Evolutionary conservation across 2,113 vertebrate species (phyloP).

Genomic region (Burhinus bistriatus): DNA sequence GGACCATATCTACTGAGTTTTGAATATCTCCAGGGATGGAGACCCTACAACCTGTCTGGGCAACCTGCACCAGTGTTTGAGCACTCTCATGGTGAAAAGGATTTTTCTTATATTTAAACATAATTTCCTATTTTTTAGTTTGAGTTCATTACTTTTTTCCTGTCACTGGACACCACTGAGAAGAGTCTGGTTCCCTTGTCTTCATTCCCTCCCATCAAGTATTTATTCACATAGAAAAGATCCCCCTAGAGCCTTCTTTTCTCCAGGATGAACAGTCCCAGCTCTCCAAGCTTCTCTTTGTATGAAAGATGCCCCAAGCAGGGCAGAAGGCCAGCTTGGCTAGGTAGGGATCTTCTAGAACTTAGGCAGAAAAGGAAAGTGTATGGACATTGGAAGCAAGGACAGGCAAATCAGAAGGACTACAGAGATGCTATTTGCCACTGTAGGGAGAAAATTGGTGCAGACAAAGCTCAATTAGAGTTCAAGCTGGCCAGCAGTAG

Average conservation of each 20-base stretch:
- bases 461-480: too few species aligned
- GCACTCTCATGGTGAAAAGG: not conserved
- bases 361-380: not conserved
- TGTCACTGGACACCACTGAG: not conserved
- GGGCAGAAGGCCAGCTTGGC: not conserved
- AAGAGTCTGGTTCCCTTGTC: not conserved
- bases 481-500: too few species aligned
- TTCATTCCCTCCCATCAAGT: not conserved
- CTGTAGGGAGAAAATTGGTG: too few species aligned
- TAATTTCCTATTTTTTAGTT: not conserved
- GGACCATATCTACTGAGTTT: not conserved
- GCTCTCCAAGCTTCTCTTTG: not conserved
- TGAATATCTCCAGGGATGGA: not conserved
- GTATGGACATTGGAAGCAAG: too few species aligned
- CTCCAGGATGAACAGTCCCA: not conserved
- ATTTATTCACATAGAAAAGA: not conserved
- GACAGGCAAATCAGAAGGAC: too few species aligned
- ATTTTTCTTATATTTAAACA: not conserved
- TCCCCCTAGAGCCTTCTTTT: not conserved
- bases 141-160: not conserved
- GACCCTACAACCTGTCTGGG: not conserved
- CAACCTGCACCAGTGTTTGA: not conserved
- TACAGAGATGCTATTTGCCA: too few species aligned
- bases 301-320: not conserved
- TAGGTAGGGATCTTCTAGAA: not conserved